Percentiles rank a stretch among this genome's conserved stretches.
These are phyloP conservation scores for Orthosia gracilis DNA, from an alignment of 2,888 invertebrate genomes.

Conservation along the genomic window DNA sequence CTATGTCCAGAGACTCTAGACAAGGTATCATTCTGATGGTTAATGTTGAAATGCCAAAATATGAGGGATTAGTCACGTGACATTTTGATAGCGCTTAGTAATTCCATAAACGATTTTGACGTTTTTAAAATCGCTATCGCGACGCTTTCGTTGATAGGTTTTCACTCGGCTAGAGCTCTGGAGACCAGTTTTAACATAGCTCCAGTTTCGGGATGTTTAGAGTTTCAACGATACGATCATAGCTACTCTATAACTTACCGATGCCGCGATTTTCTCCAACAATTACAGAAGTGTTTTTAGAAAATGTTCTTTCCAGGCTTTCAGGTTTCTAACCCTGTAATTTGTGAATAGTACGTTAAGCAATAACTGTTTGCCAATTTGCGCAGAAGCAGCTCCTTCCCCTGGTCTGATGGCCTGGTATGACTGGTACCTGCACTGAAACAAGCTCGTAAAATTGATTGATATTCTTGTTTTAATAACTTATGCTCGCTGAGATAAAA, in stretches of 20 bases:
- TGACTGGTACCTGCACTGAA: slow-evolving; percentile 30
- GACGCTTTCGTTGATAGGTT: too few species aligned
- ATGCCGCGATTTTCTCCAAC: neutral
- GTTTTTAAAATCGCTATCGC: too few species aligned
- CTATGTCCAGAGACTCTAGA: neutral
- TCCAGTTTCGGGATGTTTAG: neutral
- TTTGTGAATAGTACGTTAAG: neutral
- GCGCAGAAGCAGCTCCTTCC: neutral
- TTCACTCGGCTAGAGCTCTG: too few species aligned
- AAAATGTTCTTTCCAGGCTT: neutral
- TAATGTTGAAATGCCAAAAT: too few species aligned
- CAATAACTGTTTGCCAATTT: slow-evolving; percentile 3
- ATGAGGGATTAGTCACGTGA: too few species aligned
- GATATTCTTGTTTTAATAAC: slow-evolving; percentile 52
- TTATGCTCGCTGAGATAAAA: slow-evolving; percentile 36
- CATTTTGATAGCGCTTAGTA: too few species aligned
- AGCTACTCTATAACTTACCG: neutral
- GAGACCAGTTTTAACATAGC: neutral
- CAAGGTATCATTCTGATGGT: too few species aligned
- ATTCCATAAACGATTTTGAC: too few species aligned
- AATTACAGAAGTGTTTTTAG: too few species aligned
- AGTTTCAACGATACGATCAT: neutral
- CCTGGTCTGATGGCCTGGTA: slow-evolving; percentile 23
- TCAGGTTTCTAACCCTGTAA: neutral
- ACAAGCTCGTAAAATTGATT: slow-evolving; percentile 52